Conservation (phyloP, 2,888 invertebrate genomes). For the Lasioglossum zephyrum region DNA sequence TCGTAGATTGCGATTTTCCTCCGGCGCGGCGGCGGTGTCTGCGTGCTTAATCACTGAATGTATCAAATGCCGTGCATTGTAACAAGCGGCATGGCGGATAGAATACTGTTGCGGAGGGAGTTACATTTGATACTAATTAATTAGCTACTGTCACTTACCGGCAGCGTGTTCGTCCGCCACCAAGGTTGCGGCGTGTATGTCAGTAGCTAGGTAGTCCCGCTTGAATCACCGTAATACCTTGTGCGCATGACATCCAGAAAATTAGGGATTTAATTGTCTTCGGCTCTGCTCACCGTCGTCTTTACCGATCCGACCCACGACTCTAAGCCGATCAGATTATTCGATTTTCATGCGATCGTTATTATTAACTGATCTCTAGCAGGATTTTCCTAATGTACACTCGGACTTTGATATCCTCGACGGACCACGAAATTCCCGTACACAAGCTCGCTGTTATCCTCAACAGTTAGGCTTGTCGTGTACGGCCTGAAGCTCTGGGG, state of each 20-base stretch:
- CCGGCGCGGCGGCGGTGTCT: slow-evolving; percentile 23
- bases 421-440: background rate
- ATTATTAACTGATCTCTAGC: background rate
- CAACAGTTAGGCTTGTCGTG: slow-evolving; percentile 7
- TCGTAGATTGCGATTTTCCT: slow-evolving; percentile 61
- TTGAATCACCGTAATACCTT: slow-evolving; percentile 57
- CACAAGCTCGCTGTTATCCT: background rate
- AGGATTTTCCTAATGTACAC: background rate
- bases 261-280: slow-evolving; percentile 57
- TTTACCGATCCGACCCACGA: slow-evolving; percentile 24
- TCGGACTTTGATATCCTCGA: background rate
- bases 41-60: slow-evolving; percentile 68
- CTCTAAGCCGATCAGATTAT: background rate
- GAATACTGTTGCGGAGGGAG: slow-evolving; percentile 60
- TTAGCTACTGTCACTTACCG: slow-evolving; percentile 78
- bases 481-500: background rate
- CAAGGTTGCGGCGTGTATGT: slow-evolving; percentile 64
- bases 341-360: background rate
- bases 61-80: slow-evolving; percentile 62
- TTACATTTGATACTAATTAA: slow-evolving; percentile 79
- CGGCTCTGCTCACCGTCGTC: slow-evolving; percentile 27
- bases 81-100: slow-evolving; percentile 53
- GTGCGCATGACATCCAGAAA: slow-evolving; percentile 52
- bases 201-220: slow-evolving; percentile 53
- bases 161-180: slow-evolving; percentile 77